These are phyloP conservation scores for Prolemur simus DNA, from an alignment of 2,113 vertebrate species.

Conservation along the genomic window DNA sequence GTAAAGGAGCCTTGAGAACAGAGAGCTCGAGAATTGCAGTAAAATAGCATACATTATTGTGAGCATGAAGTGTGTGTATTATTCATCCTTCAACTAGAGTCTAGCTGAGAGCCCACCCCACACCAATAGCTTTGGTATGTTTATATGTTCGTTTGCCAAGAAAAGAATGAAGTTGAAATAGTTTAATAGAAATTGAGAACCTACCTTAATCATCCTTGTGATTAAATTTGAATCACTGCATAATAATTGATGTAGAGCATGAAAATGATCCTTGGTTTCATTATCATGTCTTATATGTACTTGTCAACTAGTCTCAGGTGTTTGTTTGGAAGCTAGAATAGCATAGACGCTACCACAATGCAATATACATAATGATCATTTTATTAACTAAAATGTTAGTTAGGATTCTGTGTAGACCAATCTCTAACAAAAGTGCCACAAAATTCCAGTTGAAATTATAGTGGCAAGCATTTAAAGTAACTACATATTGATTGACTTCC, in stretches of 20 bases:
- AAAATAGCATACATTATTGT: neutral
- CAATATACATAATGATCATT: neutral
- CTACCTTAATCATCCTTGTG: neutral
- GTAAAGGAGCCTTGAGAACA: neutral
- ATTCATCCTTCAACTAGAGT: neutral
- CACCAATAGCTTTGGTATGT: neutral
- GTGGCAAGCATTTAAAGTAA: neutral
- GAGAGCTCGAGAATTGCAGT: neutral
- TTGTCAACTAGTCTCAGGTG: neutral
- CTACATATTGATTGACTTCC: neutral
- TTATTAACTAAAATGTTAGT: neutral
- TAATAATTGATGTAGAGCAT: neutral
- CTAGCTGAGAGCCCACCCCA: neutral
- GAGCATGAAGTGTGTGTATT: neutral
- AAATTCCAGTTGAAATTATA: neutral
- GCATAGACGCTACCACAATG: neutral
- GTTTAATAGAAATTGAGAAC: neutral
- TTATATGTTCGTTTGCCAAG: neutral
- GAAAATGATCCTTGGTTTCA: neutral
- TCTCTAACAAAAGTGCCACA: neutral
- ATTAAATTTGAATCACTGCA: neutral
- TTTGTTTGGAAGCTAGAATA: neutral
- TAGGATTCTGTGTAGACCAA: neutral
- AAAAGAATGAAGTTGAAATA: constrained; percentile 18
- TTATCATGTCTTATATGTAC: neutral